phyloP scores from a whole-genome alignment of 2,888 invertebrate genomes.

The Philhelius pedissequus region DNA sequence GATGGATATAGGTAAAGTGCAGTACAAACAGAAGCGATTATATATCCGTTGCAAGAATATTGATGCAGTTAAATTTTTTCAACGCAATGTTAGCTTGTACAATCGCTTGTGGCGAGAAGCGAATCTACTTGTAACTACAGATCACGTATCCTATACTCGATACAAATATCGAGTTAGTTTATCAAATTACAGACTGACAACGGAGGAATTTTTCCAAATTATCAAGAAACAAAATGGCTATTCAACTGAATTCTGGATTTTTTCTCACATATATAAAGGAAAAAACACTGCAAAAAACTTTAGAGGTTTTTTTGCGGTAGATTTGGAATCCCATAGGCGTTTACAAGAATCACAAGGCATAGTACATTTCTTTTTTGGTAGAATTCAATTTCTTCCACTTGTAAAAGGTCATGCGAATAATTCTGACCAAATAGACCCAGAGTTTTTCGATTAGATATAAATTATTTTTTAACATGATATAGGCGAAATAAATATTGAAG shows the following conservation, averaged over 20 bases:
- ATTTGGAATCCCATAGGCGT: background rate
- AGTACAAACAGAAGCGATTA: background rate
- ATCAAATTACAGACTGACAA: background rate
- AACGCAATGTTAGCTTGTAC: background rate
- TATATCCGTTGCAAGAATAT: background rate
- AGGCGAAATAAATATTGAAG: no score
- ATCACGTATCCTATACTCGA: background rate
- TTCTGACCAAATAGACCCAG: no score
- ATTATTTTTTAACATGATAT: no score
- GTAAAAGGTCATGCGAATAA: background rate
- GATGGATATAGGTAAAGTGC: background rate
- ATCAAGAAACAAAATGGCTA: conserved; percentile 37
- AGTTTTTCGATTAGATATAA: no score
- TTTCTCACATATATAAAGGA: background rate
- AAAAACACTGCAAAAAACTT: background rate
- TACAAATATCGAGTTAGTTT: background rate
- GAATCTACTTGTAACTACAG: background rate
- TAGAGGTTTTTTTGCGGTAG: background rate
- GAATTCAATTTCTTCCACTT: background rate
- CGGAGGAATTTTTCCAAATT: conserved; percentile 10
- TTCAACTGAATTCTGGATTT: conserved; percentile 10
- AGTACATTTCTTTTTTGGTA: conserved; percentile 4
- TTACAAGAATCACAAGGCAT: background rate
- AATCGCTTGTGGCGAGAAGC: background rate
- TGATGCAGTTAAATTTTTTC: background rate